A percentile compares a stretch with the other conserved stretches of the same genome.
These are phyloP conservation scores for Calyptomena viridis DNA, from an alignment of 2,113 vertebrate species.

Conservation along the genomic window DNA sequence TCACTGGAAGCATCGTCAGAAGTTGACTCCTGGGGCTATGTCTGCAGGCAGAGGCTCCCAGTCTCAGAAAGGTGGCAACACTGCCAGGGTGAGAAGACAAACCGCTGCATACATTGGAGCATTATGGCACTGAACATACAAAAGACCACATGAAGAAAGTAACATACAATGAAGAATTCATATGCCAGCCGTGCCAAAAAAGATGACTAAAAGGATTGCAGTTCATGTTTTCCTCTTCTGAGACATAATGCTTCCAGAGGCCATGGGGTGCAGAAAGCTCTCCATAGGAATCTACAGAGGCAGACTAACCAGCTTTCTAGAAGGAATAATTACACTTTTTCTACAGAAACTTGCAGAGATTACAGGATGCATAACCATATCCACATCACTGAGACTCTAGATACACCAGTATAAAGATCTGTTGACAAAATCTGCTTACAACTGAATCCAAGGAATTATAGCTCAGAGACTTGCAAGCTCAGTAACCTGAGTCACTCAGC, in stretches of 20 bases:
- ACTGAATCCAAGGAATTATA: not conserved
- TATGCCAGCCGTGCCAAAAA: not conserved
- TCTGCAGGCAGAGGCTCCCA: accelerated
- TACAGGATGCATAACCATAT: accelerated
- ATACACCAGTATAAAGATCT: not conserved
- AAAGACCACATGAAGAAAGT: not conserved
- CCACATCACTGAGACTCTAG: not conserved
- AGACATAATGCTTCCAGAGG: not conserved
- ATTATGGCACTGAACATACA: not conserved
- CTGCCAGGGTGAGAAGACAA: not conserved
- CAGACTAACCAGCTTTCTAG: not conserved
- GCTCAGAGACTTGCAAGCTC: not conserved
- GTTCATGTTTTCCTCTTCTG: accelerated
- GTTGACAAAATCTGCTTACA: not conserved
- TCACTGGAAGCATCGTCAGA: not conserved
- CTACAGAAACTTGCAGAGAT: not conserved
- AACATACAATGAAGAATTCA: not conserved
- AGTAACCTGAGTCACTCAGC: not conserved
- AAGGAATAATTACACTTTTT: not conserved
- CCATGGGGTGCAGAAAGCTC: not conserved
- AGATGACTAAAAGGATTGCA: not conserved
- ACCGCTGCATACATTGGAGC: not conserved
- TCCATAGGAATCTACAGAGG: not conserved
- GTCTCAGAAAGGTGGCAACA: not conserved
- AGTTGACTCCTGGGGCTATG: not conserved